Evolutionary conservation across 2,113 vertebrate species (phyloP).

Genomic region (Formicarius rufipectus): DNA sequence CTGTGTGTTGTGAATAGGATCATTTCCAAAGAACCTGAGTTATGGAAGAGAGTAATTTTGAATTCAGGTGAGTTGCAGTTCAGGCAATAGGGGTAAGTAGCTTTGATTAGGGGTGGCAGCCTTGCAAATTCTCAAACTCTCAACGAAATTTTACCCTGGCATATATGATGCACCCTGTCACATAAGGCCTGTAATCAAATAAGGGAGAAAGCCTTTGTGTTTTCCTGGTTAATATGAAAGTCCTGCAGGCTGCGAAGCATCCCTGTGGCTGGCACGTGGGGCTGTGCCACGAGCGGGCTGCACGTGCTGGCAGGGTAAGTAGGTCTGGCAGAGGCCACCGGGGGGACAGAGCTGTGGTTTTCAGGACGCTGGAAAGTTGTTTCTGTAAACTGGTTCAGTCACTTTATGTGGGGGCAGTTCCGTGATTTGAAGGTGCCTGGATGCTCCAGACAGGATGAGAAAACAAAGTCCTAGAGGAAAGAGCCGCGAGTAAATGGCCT

Average conservation of each 20-base stretch:
- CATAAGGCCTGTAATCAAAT: neutral
- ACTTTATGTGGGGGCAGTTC: neutral
- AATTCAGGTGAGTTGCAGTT: neutral
- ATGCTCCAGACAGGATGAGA: neutral
- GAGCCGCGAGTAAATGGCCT: fast-evolving
- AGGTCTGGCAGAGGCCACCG: constrained; percentile 10
- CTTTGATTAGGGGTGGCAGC: neutral
- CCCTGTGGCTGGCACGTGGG: neutral
- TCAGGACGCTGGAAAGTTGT: neutral
- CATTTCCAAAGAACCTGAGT: neutral
- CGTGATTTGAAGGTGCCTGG: neutral
- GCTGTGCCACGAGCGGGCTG: fast-evolving
- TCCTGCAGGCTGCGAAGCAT: neutral
- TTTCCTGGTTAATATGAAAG: neutral
- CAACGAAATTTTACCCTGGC: neutral
- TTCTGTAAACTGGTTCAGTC: neutral
- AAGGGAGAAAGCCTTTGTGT: neutral
- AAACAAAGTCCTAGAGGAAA: neutral
- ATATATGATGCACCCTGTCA: neutral
- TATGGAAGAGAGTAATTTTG: neutral
- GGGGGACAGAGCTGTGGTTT: neutral
- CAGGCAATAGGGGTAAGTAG: neutral
- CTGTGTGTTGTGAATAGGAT: neutral
- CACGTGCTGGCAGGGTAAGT: neutral
- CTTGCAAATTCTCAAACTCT: neutral